phyloP scores from a whole-genome alignment of 2,888 invertebrate genomes.

The Troides oblongomaculatus region DNA sequence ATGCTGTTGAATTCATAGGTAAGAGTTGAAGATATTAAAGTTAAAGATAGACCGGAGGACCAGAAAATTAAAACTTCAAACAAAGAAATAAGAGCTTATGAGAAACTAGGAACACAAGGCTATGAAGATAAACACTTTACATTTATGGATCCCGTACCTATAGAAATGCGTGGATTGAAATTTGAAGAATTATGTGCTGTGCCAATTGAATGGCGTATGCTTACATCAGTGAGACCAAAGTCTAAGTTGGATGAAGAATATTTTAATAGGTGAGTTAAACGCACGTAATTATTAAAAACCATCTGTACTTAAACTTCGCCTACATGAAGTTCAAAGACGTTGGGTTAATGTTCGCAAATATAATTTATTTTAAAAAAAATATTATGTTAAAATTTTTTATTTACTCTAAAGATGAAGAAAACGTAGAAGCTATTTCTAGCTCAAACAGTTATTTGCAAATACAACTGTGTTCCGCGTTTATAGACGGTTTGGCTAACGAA shows the following conservation, averaged over 20 bases:
- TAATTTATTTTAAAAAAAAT: no score
- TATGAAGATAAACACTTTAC: slow-evolving; percentile 75
- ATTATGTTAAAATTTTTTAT: no score
- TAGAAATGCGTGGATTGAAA: slow-evolving; percentile 88
- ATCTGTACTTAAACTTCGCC: background rate
- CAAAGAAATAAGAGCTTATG: slow-evolving; percentile 84
- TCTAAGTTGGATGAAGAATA: slow-evolving; percentile 91
- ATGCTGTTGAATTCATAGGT: slow-evolving; percentile 67
- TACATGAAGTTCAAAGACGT: background rate
- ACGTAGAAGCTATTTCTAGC: no score
- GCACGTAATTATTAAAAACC: background rate
- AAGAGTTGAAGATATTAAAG: slow-evolving; percentile 87
- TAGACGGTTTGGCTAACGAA: no score
- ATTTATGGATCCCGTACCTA: slow-evolving; percentile 88
- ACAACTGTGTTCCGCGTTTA: no score
- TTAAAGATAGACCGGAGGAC: slow-evolving; percentile 84
- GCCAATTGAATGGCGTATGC: slow-evolving; percentile 95
- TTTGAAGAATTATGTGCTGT: slow-evolving; percentile 90
- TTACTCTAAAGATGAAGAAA: no score
- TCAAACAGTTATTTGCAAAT: no score
- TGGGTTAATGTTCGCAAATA: background rate
- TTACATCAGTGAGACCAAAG: slow-evolving; percentile 92
- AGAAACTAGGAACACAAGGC: slow-evolving; percentile 82
- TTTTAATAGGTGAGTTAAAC: slow-evolving; percentile 84
- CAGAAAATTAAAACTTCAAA: slow-evolving; percentile 87